phyloP scores from a whole-genome alignment of 2,888 invertebrate species.

The Deilephila elpenor region DNA sequence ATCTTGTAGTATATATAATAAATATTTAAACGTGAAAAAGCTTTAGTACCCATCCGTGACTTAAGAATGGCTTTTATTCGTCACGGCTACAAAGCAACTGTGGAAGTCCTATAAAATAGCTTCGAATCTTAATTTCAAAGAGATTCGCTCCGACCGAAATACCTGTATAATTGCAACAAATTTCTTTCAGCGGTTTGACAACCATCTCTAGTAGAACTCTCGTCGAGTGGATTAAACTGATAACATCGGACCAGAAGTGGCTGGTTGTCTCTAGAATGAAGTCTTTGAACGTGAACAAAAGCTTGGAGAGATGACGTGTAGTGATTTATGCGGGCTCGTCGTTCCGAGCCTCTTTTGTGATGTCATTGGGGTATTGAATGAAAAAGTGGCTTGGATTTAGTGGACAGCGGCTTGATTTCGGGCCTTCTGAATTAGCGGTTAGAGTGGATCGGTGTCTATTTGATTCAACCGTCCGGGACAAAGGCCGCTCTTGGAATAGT shows the following conservation, averaged over 20 bases:
- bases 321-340: constrained; percentile 63
- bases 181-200: constrained; percentile 35
- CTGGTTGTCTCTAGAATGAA: constrained; percentile 56
- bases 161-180: constrained; percentile 41
- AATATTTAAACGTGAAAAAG: constrained; percentile 10
- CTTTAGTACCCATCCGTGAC: neutral
- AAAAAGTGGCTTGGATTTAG: constrained; percentile 47
- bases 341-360: constrained; percentile 54
- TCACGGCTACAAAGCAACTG: constrained; percentile 22
- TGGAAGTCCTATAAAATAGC: constrained; percentile 20
- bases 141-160: constrained; percentile 36
- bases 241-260: constrained; percentile 38
- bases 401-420: constrained; percentile 35
- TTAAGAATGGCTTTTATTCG: neutral
- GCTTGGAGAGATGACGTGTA: constrained; percentile 59
- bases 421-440: constrained; percentile 23
- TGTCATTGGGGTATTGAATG: constrained; percentile 57
- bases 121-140: constrained; percentile 23
- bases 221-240: neutral
- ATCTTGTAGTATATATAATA: neutral
- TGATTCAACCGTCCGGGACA: constrained; percentile 19
- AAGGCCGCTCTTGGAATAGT: neutral
- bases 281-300: constrained; percentile 61
- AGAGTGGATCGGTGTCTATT: constrained; percentile 15
- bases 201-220: constrained; percentile 27